Evolutionary conservation across 2,797 vertebrate genomes (phyloP), one percentile per base, ranked within the genome.

Genomic region (Zenarchopterus dispar): DNA sequence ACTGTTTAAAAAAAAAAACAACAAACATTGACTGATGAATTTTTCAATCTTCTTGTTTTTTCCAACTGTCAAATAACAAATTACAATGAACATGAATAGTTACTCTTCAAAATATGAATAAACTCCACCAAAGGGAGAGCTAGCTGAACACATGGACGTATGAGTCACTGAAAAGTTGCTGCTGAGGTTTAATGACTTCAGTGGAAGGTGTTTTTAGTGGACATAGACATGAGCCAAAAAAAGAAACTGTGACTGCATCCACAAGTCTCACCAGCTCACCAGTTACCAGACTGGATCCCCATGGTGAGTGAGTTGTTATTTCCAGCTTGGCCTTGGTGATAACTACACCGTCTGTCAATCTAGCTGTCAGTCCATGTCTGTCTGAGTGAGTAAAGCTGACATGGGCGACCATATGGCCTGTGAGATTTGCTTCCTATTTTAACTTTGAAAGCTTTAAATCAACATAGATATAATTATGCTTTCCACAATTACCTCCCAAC

Each of bases 351-450:
- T 68, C 75, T 73, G 75, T 28, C 28, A 28, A 8, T 28, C 28
- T 28, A 6, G 5, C 28, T 28, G 28, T 56, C 53, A 63, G 26
- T 56, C 58, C 39, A 41, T 50, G 55, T 50, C 56, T 57, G 73
- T 69, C 70, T 79, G 63, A 61, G 56, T 54, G 56, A 50, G 13
- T 49, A 19, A 19, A 74, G 70, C 31, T 82, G 80, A 85, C 84
- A 83, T 5, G 56, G 43, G 57, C 48, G 70, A 80, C 81, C 82
- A 80, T 85, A 81, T 82, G 85, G 66, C 41, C 57, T 13, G 56
- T 83, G 77, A 88, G 74, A 47, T 77, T 60, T 28, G 77, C 56
- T 78, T 85, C 73, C 67, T 64, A 70, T 88, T 89, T 86, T 86
- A 88, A 83, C 84, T 66, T 52, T 65, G 45, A 70, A 75, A 62